A percentile compares a stretch with the other conserved stretches of the same genome.
These are phyloP conservation scores for Pachymerium ferrugineum DNA, from an alignment of 2,888 invertebrate species.

Conservation along the genomic window DNA sequence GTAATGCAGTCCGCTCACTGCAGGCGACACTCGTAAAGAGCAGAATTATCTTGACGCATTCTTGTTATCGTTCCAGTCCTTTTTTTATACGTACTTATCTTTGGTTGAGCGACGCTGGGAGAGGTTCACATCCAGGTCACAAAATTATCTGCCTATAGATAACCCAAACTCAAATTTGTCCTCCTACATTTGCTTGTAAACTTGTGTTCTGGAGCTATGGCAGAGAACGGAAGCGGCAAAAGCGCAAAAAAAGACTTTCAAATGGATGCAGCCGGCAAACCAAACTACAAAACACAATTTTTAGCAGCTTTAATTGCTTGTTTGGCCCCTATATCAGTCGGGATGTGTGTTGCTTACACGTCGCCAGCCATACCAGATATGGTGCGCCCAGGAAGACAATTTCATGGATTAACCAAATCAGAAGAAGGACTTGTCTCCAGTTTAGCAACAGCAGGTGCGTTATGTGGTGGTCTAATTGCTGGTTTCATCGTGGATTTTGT, in stretches of 20 bases:
- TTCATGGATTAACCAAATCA: slow-evolving; percentile 35
- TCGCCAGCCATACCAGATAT: slow-evolving; percentile 72
- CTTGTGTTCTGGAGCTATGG: no score
- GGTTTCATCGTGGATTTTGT: slow-evolving; percentile 76
- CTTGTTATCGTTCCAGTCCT: slow-evolving; percentile 9
- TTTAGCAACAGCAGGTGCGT: slow-evolving; percentile 72
- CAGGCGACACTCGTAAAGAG: not conserved
- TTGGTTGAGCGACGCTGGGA: slow-evolving; percentile 2
- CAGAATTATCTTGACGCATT: not conserved
- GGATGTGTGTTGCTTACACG: slow-evolving; percentile 66
- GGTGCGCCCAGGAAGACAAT: slow-evolving; percentile 46
- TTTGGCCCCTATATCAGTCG: slow-evolving; percentile 57
- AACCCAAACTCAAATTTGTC: no score
- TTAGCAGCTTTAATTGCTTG: slow-evolving; percentile 57
- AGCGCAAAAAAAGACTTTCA: no score
- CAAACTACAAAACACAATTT: not conserved
- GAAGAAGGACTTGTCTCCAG: slow-evolving; percentile 80
- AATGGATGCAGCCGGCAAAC: not conserved
- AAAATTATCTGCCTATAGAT: not conserved
- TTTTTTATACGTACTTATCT: not conserved
- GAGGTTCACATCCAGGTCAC: not conserved
- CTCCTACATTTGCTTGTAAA: no score
- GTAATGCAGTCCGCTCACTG: not conserved
- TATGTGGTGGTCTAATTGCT: slow-evolving; percentile 74
- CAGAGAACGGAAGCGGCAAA: no score